phyloP scores from a whole-genome alignment of 2,113 vertebrate species.

The Eonycteris spelaea region DNA sequence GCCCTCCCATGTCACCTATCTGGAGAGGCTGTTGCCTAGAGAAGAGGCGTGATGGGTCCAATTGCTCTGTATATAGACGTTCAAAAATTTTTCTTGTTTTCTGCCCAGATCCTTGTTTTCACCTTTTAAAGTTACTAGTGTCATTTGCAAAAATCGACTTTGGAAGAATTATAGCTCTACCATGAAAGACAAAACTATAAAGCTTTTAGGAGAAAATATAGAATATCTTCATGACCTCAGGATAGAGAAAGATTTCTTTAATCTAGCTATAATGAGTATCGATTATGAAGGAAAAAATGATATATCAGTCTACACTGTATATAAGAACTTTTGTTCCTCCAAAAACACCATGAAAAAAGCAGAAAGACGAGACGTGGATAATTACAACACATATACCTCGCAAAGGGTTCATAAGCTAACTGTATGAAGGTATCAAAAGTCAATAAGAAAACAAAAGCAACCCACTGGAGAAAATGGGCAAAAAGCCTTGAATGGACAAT shows the following conservation, averaged over 20 bases:
- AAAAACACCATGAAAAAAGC: not conserved
- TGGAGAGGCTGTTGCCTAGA: not conserved
- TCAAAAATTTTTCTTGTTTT: not conserved
- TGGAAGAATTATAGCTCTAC: not conserved
- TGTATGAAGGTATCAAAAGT: not conserved
- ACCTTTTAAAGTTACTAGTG: not conserved
- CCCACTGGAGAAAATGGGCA: not conserved
- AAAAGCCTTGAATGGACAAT: not conserved
- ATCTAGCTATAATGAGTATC: not conserved
- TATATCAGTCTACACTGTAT: not conserved
- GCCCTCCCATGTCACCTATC: not conserved
- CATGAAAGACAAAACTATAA: not conserved
- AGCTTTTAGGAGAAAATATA: not conserved
- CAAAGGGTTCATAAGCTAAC: not conserved
- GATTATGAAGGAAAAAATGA: not conserved
- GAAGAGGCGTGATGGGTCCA: not conserved
- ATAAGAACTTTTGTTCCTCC: not conserved
- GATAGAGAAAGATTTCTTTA: not conserved
- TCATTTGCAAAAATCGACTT: not conserved
- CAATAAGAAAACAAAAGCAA: not conserved
- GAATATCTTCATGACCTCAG: not conserved
- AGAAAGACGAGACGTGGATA: not conserved
- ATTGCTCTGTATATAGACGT: not conserved
- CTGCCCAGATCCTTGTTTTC: not conserved
- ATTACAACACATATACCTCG: not conserved